phyloP scores from a whole-genome alignment of 2,797 vertebrate genomes.

The Megalops cyprinoides region DNA sequence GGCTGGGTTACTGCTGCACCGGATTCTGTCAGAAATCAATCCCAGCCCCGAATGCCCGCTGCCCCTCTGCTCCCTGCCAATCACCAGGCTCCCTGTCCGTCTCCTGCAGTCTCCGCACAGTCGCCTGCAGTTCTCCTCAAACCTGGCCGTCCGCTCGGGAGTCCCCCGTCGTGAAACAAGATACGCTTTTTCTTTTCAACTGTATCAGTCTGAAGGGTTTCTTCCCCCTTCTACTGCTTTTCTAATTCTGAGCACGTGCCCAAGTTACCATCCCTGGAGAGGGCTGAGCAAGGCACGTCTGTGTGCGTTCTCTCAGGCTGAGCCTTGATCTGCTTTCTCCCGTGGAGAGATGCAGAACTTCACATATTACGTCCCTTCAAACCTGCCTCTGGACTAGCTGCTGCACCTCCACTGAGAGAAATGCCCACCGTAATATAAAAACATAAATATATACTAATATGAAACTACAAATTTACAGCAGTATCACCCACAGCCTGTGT shows the following conservation, averaged over 20 bases:
- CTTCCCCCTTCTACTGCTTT: slow-evolving; percentile 35
- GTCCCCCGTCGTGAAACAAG: slow-evolving; percentile 39
- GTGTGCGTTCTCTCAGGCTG: slow-evolving; percentile 32
- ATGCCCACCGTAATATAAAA: background rate
- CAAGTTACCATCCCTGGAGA: slow-evolving; percentile 30
- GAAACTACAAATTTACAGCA: too few species aligned
- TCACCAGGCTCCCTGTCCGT: slow-evolving; percentile 53
- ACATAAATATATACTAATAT: too few species aligned
- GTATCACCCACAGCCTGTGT: too few species aligned
- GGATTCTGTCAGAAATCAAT: slow-evolving; percentile 51
- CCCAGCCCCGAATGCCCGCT: slow-evolving; percentile 37
- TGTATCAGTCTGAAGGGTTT: slow-evolving; percentile 34
- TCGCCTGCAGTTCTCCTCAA: slow-evolving; percentile 58
- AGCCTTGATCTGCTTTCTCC: slow-evolving; percentile 25
- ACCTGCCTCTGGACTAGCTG: background rate
- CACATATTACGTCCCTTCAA: slow-evolving; percentile 1
- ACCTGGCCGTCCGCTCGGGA: slow-evolving; percentile 36
- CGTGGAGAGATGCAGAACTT: background rate
- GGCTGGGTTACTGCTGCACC: slow-evolving; percentile 47
- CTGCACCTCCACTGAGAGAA: background rate
- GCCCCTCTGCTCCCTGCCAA: slow-evolving; percentile 45
- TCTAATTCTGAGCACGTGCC: slow-evolving; percentile 32
- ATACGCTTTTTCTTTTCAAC: slow-evolving; percentile 51
- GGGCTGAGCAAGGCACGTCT: background rate
- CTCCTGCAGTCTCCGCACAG: slow-evolving; percentile 44